A percentile compares a stretch with the other conserved stretches of the same genome.
These are phyloP conservation scores for Heliangelus exortis DNA, from an alignment of 2,797 vertebrate genomes.

Conservation along the genomic window DNA sequence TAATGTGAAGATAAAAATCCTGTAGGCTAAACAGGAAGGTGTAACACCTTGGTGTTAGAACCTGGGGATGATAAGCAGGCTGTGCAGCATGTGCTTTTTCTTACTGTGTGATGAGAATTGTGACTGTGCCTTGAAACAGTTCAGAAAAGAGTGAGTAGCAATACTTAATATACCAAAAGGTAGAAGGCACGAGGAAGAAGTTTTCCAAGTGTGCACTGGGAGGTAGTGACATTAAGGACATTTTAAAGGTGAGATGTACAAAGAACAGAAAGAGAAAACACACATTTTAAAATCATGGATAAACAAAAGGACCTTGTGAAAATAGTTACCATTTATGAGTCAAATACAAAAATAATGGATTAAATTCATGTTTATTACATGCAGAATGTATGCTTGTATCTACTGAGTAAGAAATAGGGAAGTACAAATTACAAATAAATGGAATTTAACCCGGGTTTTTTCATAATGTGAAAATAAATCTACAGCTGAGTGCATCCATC, in stretches of 20 bases:
- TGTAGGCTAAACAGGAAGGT: background rate
- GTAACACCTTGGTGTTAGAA: background rate
- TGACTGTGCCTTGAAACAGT: background rate
- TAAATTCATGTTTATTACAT: background rate
- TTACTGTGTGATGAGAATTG: background rate
- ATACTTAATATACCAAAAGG: background rate
- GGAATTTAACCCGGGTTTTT: background rate
- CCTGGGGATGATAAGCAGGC: no score
- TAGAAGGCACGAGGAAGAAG: background rate
- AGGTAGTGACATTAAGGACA: background rate
- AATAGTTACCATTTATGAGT: background rate
- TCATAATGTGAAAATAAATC: slow-evolving; percentile 24
- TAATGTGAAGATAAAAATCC: background rate
- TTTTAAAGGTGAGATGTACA: background rate
- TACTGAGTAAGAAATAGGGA: background rate
- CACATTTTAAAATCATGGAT: background rate
- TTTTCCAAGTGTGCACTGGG: background rate
- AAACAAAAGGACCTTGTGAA: background rate
- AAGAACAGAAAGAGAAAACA: background rate
- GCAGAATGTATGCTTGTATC: background rate
- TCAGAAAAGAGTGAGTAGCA: background rate
- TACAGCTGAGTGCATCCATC: slow-evolving; percentile 14
- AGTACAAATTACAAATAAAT: slow-evolving; percentile 30
- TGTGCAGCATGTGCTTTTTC: background rate
- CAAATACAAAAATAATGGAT: slow-evolving; percentile 8